Evolutionary conservation across 35 echinoderm and acorn worm genomes (phyloP).

Genomic region (Stichopus chloronotus): DNA sequence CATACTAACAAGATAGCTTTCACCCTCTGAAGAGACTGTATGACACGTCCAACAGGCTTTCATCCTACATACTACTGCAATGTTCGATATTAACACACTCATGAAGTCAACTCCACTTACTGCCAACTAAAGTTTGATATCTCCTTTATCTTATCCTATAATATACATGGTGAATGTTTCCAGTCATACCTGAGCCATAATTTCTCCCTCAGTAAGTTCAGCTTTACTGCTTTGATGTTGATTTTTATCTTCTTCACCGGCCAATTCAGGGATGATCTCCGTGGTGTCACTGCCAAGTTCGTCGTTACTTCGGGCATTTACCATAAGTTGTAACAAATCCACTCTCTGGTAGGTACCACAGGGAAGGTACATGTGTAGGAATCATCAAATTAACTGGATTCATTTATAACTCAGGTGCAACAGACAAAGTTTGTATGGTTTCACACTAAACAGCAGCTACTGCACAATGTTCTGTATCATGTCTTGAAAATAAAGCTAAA

Average conservation of each 20-base stretch:
- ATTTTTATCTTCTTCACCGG: background rate
- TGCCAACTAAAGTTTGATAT: too few relatives aligned
- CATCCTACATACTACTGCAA: background rate
- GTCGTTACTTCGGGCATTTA: background rate
- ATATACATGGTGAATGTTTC: too few relatives aligned
- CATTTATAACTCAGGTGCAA: too few relatives aligned
- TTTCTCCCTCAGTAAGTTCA: slow-evolving; percentile 16
- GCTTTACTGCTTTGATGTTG: background rate
- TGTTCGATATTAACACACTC: background rate
- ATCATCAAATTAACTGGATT: too few relatives aligned
- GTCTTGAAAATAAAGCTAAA: too few relatives aligned
- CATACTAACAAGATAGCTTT: too few relatives aligned
- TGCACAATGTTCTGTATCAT: too few relatives aligned
- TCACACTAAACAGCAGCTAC: too few relatives aligned
- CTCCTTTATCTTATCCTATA: too few relatives aligned
- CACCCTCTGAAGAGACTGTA: too few relatives aligned
- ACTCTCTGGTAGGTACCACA: slow-evolving; percentile 1
- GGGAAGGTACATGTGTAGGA: background rate
- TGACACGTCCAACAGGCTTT: too few relatives aligned
- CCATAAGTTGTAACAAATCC: slow-evolving; percentile 39
- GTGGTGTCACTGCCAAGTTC: background rate
- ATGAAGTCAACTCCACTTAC: background rate
- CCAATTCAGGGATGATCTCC: slow-evolving; percentile 5
- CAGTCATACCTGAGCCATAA: slow-evolving; percentile 28
- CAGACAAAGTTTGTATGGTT: too few relatives aligned